phyloP scores from a whole-genome alignment of 1,140 invertebrate genomes.

The Pteromalus puparum region DNA sequence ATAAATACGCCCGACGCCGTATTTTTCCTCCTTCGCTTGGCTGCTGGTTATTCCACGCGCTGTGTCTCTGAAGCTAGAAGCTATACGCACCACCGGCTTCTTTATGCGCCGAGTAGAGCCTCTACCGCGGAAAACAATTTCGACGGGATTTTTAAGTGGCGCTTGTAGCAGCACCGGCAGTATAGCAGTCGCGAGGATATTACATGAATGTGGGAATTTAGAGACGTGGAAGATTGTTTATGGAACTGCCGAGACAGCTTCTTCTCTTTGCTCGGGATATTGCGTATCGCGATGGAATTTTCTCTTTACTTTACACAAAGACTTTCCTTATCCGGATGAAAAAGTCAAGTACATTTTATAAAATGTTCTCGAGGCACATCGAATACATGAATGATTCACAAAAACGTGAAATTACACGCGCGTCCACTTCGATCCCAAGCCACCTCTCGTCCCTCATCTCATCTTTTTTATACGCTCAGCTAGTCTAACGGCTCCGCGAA shows the following conservation, averaged over 20 bases:
- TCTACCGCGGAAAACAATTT: slow-evolving; percentile 47
- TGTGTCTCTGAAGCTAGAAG: neutral
- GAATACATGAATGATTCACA: no score
- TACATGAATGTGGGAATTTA: slow-evolving; percentile 11
- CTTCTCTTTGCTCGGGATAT: no score
- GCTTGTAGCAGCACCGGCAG: neutral
- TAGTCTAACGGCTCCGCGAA: neutral
- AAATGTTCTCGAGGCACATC: no score
- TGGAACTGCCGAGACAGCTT: neutral
- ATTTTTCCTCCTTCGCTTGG: slow-evolving; percentile 50
- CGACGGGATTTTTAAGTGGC: slow-evolving; percentile 11
- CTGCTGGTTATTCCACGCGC: neutral
- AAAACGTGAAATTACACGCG: no score
- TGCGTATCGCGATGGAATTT: no score
- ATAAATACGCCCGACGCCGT: slow-evolving; percentile 57
- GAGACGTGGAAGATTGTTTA: neutral
- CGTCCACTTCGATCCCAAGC: no score
- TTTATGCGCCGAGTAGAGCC: slow-evolving; percentile 8
- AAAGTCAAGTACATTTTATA: no score
- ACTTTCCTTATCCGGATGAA: no score
- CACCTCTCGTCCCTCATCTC: no score
- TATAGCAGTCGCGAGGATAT: neutral
- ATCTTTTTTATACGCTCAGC: no score
- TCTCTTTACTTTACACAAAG: no score
- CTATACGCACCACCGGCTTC: neutral